Percentiles rank a stretch among this genome's conserved stretches.
phyloP scores from a whole-genome alignment of 2,797 vertebrate genomes.

The Hippopotamyrus pictus region DNA sequence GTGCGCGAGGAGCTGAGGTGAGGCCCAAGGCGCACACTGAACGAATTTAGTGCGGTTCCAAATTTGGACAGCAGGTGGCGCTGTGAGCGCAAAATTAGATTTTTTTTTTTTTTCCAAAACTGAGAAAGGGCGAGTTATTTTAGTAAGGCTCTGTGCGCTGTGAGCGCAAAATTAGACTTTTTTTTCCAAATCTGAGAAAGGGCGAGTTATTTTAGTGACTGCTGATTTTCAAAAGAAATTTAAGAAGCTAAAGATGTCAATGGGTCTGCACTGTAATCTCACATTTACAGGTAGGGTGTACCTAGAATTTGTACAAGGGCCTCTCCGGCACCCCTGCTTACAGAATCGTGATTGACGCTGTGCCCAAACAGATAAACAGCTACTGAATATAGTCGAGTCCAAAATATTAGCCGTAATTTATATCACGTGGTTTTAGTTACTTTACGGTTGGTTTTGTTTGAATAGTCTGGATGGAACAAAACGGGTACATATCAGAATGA shows the following conservation, averaged over 20 bases:
- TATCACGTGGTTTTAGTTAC: not conserved
- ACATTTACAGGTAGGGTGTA: not conserved
- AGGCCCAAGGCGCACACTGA: not conserved
- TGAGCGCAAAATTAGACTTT: not conserved
- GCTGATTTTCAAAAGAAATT: not conserved
- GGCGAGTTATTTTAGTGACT: not conserved
- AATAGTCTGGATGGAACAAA: not conserved
- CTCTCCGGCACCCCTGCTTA: not conserved
- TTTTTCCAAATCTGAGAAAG: not conserved
- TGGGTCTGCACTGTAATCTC: not conserved
- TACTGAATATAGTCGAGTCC: not conserved
- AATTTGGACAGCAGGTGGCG: not conserved
- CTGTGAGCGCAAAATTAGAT: not conserved
- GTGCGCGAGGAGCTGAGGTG: conserved; percentile 84
- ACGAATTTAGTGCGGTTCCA: not conserved
- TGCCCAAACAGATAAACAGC: not conserved
- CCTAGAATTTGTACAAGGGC: not conserved
- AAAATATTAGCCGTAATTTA: not conserved
- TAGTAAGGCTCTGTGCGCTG: no score
- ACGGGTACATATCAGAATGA: not conserved
- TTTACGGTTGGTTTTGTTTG: not conserved
- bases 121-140: not conserved
- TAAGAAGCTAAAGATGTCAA: not conserved
- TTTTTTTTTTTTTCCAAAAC: not conserved
- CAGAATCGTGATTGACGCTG: not conserved